These are phyloP conservation scores for Anneissia japonica DNA, from an alignment of 35 echinoderm and acorn worm genomes.

Conservation along the genomic window DNA sequence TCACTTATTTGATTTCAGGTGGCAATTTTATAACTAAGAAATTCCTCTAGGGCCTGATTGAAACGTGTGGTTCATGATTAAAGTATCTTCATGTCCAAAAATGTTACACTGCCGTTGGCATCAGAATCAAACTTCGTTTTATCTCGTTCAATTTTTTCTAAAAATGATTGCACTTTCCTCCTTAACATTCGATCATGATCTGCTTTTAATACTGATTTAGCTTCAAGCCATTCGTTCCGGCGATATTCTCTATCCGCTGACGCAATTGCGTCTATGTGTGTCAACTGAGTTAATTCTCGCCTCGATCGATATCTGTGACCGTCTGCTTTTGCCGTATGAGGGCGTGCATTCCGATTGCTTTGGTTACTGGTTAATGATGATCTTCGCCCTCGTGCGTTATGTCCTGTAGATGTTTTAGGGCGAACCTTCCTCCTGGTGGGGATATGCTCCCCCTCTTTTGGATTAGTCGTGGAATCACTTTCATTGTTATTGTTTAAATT, in stretches of 20 bases:
- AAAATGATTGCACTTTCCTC: slow-evolving; percentile 13
- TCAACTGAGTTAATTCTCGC: slow-evolving; percentile 24
- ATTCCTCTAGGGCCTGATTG: too few species aligned
- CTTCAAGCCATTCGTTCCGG: slow-evolving; percentile 24
- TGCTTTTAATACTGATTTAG: neutral
- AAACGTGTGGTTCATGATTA: too few species aligned
- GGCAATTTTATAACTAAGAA: too few species aligned
- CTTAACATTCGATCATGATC: neutral
- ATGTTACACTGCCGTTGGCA: neutral
- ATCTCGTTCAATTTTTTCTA: slow-evolving; percentile 28
- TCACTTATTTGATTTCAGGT: too few species aligned
- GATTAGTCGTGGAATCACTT: neutral
- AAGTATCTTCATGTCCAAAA: too few species aligned
- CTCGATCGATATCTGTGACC: neutral
- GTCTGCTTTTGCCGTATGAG: neutral
- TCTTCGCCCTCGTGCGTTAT: neutral
- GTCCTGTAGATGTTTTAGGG: neutral
- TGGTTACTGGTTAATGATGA: neutral
- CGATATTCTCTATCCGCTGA: slow-evolving; percentile 13
- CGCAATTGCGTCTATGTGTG: slow-evolving; percentile 32
- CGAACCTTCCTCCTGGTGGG: neutral
- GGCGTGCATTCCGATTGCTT: neutral
- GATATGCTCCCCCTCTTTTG: neutral
- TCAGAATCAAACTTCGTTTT: slow-evolving; percentile 7
- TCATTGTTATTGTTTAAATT: neutral